Percentiles rank a stretch among this genome's conserved stretches.
phyloP scores from a whole-genome alignment of 2,113 vertebrate genomes.

The Nibea albiflora region DNA sequence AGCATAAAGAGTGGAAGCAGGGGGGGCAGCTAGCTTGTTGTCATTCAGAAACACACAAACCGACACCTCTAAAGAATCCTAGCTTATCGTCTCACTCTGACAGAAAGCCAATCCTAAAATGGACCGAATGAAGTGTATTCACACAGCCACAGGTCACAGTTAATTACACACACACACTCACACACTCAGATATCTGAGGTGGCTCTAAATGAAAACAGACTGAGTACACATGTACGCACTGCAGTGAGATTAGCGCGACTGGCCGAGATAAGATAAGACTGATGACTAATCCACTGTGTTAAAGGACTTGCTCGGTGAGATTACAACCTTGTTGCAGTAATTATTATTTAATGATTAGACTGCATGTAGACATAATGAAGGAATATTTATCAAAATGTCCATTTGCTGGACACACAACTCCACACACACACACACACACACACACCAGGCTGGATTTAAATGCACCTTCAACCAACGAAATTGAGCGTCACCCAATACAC shows the following conservation, averaged over 20 bases:
- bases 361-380: not conserved
- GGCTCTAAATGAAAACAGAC: not conserved
- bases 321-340: not conserved
- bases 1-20: not conserved
- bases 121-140: too few species aligned
- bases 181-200: not conserved
- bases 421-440: too few species aligned
- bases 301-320: not conserved
- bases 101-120: too few species aligned
- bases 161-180: too few species aligned
- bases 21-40: not conserved
- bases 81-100: not conserved
- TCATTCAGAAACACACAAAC: not conserved
- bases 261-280: not conserved
- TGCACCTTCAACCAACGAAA: not conserved
- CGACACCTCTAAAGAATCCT: not conserved
- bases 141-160: too few species aligned
- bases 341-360: not conserved
- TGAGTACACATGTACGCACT: not conserved
- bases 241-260: not conserved
- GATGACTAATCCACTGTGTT: not conserved
- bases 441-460: too few species aligned
- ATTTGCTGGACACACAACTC: too few species aligned
- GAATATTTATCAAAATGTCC: too few species aligned
- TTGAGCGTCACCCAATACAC: not conserved